Conservation (phyloP, 2,113 vertebrate genomes). For the Podarcis raffonei region DNA sequence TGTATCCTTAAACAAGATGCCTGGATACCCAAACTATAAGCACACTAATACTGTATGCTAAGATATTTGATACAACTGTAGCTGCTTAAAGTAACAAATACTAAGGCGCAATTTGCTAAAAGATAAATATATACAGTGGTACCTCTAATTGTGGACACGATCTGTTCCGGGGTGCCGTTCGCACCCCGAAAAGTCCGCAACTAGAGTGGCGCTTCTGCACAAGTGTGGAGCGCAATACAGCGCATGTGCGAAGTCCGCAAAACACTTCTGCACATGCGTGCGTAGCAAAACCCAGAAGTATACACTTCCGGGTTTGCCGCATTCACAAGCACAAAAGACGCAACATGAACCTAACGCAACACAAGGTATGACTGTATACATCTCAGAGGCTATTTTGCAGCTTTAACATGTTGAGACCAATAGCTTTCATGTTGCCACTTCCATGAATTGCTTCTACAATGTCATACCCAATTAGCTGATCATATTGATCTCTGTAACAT, state of each 20-base stretch:
- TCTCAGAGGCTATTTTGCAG: not conserved
- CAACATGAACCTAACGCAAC: no score
- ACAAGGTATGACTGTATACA: not conserved
- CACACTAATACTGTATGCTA: not conserved
- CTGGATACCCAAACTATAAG: not conserved
- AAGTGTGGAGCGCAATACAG: fast-evolving
- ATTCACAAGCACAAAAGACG: no score
- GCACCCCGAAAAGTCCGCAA: no score
- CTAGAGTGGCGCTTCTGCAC: no score
- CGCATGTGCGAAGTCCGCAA: no score
- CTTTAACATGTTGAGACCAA: not conserved
- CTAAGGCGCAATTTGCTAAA: not conserved
- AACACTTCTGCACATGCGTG: no score
- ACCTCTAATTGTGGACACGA: not conserved
- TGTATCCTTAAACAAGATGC: not conserved
- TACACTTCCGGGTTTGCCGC: no score
- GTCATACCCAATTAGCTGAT: not conserved
- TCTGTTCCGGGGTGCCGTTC: no score
- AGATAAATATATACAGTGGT: not conserved
- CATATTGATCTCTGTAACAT: not conserved
- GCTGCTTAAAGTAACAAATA: not conserved
- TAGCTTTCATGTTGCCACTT: not conserved
- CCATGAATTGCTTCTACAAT: not conserved
- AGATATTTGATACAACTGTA: not conserved
- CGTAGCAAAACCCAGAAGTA: no score